Conservation (phyloP, 2,888 invertebrate species). For the Myopa tessellatipennis region DNA sequence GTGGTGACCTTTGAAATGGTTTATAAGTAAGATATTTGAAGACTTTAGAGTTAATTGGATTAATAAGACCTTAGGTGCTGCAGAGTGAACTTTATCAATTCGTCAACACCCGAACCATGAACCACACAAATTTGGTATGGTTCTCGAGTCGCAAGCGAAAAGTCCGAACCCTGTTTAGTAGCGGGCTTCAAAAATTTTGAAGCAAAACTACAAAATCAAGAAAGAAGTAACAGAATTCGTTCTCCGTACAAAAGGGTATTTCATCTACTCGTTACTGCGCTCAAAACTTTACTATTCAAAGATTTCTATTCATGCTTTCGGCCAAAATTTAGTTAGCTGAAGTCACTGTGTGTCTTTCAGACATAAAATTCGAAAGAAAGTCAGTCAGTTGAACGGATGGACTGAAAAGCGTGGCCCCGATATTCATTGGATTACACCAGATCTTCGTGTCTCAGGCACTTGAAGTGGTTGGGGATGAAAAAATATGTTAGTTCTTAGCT, state of each 20-base stretch:
- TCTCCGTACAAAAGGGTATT: background rate
- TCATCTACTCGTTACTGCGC: background rate
- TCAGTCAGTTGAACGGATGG: background rate
- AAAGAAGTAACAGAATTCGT: background rate
- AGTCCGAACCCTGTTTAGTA: no score
- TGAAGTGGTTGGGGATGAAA: background rate
- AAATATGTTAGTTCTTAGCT: constrained; percentile 1
- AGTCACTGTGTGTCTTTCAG: background rate
- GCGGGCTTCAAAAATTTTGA: no score
- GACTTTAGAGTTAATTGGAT: no score
- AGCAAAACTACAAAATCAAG: background rate
- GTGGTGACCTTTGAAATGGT: no score
- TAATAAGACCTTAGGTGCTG: no score
- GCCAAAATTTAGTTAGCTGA: background rate
- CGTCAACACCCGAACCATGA: no score
- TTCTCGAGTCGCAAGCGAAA: no score
- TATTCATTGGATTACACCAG: constrained; percentile 12
- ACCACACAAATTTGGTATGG: no score
- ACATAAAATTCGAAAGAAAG: background rate
- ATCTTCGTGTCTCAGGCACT: constrained; percentile 2
- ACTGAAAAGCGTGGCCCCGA: constrained; percentile 1
- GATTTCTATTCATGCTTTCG: background rate
- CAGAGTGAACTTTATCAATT: no score
- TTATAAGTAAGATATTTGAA: no score
- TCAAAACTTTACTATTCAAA: background rate